Base-by-base conservation (phyloP, 1,140 invertebrate species). In the Drosophila erecta region DNA sequence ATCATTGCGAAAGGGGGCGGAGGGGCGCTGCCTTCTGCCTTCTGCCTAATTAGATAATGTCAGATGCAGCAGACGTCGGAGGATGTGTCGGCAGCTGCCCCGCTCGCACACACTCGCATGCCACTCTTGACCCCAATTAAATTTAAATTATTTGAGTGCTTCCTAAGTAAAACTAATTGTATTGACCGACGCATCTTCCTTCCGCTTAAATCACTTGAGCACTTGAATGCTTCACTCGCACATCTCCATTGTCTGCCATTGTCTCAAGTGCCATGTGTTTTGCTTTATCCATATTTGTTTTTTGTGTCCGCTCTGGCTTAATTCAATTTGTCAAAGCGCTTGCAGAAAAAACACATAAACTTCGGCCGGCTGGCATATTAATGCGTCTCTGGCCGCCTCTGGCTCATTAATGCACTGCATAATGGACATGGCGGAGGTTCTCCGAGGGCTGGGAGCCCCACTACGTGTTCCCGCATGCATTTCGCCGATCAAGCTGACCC, bases 11-110 rank as follows among this genome's bases (percentile, higher is more conserved):
- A 30, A 10, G 30, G 62, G 78, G 73, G 33, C 40, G 41, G 22
- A 7, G 59, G 17, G 15, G 10, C 1, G 40, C 15, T 43, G 50
- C 30, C 58, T 40, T 56, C n/a, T 44, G 50, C 30, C 62, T 40
- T 59, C 61, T 62, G 83, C 79, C 83, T 89, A 86, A 86, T 86
- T 86, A 86, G 83, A 89, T 87, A 86, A 89, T 89, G 83, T 86
- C 83, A 87, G 55, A 73, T 83, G 79, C 81, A 86, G 27, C 61
- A 57, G 35, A 37, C 66, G 41, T 53, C 47, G 56, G 46, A 37
- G 40, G 51, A 71, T 22, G 50, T 11, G 53, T 40, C 50, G 54
- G 35, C 50, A 33, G 37, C 14, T 35, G 61, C 1, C 8, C 24
- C 46, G 7, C 24, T 17, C 24, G 3, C 47, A 49, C 47, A 22